These are phyloP conservation scores for Danio choprae DNA, from an alignment of 2,797 vertebrate genomes.

Conservation along the genomic window DNA sequence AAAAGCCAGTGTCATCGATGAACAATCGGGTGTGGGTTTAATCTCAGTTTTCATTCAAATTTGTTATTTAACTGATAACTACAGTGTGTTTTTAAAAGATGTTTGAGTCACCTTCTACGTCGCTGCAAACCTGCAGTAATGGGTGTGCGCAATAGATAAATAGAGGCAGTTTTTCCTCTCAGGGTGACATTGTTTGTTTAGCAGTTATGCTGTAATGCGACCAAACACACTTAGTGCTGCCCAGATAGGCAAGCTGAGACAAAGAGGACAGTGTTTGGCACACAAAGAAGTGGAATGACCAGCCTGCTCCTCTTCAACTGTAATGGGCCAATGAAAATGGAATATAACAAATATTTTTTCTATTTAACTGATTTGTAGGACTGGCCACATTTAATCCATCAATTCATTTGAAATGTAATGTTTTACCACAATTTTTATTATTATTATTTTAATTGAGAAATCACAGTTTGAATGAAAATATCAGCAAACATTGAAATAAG, in stretches of 20 bases:
- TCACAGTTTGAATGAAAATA: no score
- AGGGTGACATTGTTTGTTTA: slow-evolving; percentile 70
- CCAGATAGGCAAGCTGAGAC: slow-evolving; percentile 59
- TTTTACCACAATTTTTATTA: no score
- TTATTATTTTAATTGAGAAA: no score
- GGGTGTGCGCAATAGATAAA: slow-evolving; percentile 63
- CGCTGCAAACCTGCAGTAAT: neutral
- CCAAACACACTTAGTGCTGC: slow-evolving; percentile 67
- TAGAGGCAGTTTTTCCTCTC: slow-evolving; percentile 68
- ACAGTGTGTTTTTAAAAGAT: neutral
- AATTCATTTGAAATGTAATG: no score
- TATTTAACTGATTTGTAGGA: no score
- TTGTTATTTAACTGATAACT: neutral
- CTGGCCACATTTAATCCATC: no score
- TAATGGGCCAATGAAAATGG: neutral
- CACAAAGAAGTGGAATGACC: slow-evolving; percentile 59
- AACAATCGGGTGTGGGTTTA: neutral
- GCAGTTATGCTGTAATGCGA: slow-evolving; percentile 72
- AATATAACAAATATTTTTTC: neutral
- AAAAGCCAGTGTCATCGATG: neutral
- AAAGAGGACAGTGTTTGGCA: slow-evolving; percentile 71
- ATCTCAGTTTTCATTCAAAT: neutral
- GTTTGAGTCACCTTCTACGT: neutral
- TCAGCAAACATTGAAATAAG: no score
- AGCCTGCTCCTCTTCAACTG: slow-evolving; percentile 32